A percentile compares a stretch with the other conserved stretches of the same genome.
These are phyloP conservation scores for Luidia sarsii DNA, from an alignment of 53 echinoderm and acorn worm species.

Conservation along the genomic window DNA sequence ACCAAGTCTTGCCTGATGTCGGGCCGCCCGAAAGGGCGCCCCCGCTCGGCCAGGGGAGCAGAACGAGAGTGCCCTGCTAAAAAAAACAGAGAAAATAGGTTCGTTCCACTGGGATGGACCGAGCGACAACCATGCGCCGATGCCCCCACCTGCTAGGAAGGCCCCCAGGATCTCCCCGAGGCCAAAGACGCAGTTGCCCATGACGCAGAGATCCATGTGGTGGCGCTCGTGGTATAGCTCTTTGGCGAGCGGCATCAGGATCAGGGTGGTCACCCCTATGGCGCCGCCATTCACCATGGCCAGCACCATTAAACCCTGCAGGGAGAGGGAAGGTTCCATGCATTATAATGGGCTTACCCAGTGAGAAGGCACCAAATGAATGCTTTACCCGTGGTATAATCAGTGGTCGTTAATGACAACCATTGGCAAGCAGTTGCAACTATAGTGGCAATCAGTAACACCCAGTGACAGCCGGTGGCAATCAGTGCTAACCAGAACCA, in stretches of 20 bases:
- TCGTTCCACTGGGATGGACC: too few species aligned
- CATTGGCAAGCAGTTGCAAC: too few species aligned
- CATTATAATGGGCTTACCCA: not conserved
- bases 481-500: too few species aligned
- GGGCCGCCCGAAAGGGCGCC: too few species aligned
- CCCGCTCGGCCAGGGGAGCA: too few species aligned
- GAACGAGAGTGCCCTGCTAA: too few species aligned
- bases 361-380: not conserved
- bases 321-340: not conserved
- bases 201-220: not conserved
- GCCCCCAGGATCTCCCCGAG: constrained; percentile 1
- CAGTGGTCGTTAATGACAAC: too few species aligned
- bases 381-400: not conserved
- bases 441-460: too few species aligned
- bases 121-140: too few species aligned
- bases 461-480: too few species aligned
- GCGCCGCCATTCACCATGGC: not conserved
- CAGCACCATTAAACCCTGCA: not conserved
- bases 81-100: too few species aligned
- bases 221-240: constrained; percentile 9
- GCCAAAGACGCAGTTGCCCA: constrained; percentile 18
- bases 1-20: too few species aligned
- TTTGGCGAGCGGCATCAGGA: not conserved
- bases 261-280: not conserved
- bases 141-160: constrained; percentile 1